phyloP scores from a whole-genome alignment of 2,113 vertebrate genomes.

The Sinocyclocheilus maitianheensis region DNA sequence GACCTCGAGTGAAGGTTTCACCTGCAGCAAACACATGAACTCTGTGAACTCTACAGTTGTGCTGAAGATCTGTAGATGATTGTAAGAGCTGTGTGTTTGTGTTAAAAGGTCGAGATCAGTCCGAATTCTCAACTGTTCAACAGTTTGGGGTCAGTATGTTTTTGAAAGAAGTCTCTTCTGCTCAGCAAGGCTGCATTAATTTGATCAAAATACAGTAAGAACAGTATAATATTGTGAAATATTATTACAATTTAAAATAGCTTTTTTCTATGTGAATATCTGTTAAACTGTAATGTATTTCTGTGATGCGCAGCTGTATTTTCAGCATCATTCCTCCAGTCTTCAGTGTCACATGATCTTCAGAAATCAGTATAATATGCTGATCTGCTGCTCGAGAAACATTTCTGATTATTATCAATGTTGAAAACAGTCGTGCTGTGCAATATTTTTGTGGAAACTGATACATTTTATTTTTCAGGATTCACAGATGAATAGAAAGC shows the following conservation, averaged over 20 bases:
- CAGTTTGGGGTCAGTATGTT: not conserved
- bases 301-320: not conserved
- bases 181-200: not conserved
- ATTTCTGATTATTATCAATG: no score
- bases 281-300: not conserved
- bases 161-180: not conserved
- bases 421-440: no score
- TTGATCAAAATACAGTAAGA: not conserved
- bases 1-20: not conserved
- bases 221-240: not conserved
- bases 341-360: not conserved
- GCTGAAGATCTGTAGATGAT: slow-evolving; percentile 1
- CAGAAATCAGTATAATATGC: not conserved
- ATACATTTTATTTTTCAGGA: no score
- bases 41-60: not conserved
- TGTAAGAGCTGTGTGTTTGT: not conserved
- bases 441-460: no score
- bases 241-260: not conserved
- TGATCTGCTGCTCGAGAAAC: not conserved
- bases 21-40: slow-evolving; percentile 27
- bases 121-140: not conserved
- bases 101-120: not conserved
- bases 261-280: not conserved
- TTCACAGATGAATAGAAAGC: no score
- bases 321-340: not conserved